Conservation (phyloP, 1,140 invertebrate genomes). For the Drosophila grimshawi region DNA sequence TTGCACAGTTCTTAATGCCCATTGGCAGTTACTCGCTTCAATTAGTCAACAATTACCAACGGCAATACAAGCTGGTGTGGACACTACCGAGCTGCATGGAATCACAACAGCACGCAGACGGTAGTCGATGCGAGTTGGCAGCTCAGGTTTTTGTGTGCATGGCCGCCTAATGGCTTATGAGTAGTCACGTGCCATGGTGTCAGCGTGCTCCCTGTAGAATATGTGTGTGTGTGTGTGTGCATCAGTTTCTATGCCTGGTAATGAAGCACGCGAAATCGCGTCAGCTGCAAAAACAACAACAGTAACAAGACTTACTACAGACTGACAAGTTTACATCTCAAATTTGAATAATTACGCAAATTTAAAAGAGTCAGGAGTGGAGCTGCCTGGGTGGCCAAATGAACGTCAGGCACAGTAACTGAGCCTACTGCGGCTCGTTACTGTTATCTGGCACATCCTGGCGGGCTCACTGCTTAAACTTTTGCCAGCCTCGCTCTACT, state of each 20-base stretch:
- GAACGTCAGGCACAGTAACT: slow-evolving; percentile 27
- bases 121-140: slow-evolving; percentile 1
- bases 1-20: not conserved
- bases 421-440: slow-evolving; percentile 15
- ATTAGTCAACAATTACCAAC: slow-evolving; percentile 79
- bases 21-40: slow-evolving; percentile 54
- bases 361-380: slow-evolving; percentile 42
- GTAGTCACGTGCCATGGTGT: slow-evolving; percentile 68
- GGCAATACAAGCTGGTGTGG: slow-evolving; percentile 64
- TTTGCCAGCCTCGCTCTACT: slow-evolving; percentile 29
- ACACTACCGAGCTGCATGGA: slow-evolving; percentile 27
- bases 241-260: slow-evolving; percentile 27
- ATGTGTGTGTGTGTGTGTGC: slow-evolving; percentile 6
- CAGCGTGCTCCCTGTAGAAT: slow-evolving; percentile 36
- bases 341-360: slow-evolving; percentile 75
- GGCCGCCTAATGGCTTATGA: slow-evolving; percentile 75
- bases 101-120: slow-evolving; percentile 12
- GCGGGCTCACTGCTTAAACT: slow-evolving; percentile 44
- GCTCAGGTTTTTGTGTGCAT: slow-evolving; percentile 37
- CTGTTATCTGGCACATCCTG: slow-evolving; percentile 33
- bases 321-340: slow-evolving; percentile 48
- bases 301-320: slow-evolving; percentile 3
- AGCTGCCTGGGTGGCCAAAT: slow-evolving; percentile 32
- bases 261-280: slow-evolving; percentile 46
- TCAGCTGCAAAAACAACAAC: slow-evolving; percentile 14